Evolutionary conservation across 2,888 invertebrate genomes (phyloP).

Genomic region (Machimus atricapillus): DNA sequence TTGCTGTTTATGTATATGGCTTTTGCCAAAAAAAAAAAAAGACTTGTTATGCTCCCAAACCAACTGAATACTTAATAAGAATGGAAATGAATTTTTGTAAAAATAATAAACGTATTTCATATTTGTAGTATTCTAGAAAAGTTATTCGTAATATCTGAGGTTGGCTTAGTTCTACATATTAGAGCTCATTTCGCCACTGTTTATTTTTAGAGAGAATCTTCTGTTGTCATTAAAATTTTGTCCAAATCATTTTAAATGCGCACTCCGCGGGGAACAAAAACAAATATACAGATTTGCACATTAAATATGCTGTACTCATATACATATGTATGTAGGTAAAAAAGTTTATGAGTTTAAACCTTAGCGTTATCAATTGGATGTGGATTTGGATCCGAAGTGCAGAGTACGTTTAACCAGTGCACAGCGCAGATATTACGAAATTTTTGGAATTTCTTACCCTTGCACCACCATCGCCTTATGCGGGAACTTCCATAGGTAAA

Average conservation of each 20-base stretch:
- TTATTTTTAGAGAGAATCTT: neutral
- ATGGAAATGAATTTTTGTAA: neutral
- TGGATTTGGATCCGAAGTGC: neutral
- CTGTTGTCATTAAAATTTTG: neutral
- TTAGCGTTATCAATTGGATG: neutral
- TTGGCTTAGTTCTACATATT: neutral
- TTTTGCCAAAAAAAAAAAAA: neutral
- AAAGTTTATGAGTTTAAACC: neutral
- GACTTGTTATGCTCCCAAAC: neutral
- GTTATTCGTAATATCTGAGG: neutral
- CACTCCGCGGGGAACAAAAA: neutral
- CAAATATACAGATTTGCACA: neutral
- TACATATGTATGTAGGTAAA: neutral
- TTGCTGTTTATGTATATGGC: neutral
- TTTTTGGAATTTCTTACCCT: conserved; percentile 56
- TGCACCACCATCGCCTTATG: conserved; percentile 81
- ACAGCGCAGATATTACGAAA: neutral
- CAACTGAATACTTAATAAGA: too few relatives aligned
- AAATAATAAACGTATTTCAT: neutral
- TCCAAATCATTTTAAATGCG: neutral
- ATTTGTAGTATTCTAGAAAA: too few relatives aligned
- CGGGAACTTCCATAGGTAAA: conserved; percentile 74
- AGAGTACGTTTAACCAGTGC: neutral
- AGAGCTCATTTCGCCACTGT: neutral
- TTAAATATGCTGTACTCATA: too few relatives aligned